Evolutionary conservation across 2,888 invertebrate genomes (phyloP).

Genomic region (Cactoblastis cactorum): DNA sequence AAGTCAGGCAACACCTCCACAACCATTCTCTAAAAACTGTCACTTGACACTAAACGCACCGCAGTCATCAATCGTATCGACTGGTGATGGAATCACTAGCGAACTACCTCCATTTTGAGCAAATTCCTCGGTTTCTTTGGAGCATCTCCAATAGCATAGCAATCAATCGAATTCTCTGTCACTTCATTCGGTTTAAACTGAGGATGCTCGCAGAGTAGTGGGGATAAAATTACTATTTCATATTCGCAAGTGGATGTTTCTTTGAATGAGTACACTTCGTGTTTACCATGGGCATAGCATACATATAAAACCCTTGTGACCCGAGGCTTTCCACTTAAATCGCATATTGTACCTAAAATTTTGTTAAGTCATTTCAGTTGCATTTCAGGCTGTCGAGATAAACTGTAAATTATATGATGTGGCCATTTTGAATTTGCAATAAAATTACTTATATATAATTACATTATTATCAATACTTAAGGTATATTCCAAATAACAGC

Average conservation of each 20-base stretch:
- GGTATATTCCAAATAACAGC: no score
- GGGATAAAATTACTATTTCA: conserved; percentile 93
- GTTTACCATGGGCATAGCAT: conserved; percentile 92
- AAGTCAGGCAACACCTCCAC: conserved; percentile 18
- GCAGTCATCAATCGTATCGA: conserved; percentile 53
- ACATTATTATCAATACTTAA: no score
- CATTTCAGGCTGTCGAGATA: no score
- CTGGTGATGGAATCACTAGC: conserved; percentile 83
- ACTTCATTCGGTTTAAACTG: conserved; percentile 89
- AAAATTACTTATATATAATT: no score
- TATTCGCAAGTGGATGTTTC: conserved; percentile 97
- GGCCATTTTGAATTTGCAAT: no score
- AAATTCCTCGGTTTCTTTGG: conserved; percentile 86
- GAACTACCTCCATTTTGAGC: conserved; percentile 85
- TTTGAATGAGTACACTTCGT: conserved; percentile 95
- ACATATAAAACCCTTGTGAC: conserved; percentile 91
- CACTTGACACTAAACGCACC: conserved; percentile 41
- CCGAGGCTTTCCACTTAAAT: conserved; percentile 91
- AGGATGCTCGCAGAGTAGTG: conserved; percentile 92
- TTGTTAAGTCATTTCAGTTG: neutral
- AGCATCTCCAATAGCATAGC: conserved; percentile 82
- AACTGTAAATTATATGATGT: no score
- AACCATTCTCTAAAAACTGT: neutral
- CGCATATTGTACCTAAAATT: conserved; percentile 86
- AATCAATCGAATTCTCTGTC: conserved; percentile 87